phyloP scores from a whole-genome alignment of 2,797 vertebrate species.

The Schizothorax lantsangensis region DNA sequence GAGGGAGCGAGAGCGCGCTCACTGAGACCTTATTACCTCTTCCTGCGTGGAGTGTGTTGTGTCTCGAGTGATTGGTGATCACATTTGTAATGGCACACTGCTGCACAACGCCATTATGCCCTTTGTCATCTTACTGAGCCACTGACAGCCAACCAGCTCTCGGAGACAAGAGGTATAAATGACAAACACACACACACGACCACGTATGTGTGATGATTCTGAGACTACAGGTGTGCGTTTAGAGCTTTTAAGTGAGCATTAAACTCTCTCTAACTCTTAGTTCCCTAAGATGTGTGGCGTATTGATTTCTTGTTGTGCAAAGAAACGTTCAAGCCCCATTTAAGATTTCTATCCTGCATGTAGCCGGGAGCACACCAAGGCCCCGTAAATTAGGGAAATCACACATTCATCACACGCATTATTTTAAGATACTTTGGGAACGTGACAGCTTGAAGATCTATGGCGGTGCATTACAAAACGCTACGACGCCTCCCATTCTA shows the following conservation, averaged over 20 bases:
- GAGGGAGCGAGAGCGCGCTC: constrained; percentile 48
- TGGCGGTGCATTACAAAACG: constrained; percentile 74
- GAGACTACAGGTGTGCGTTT: constrained; percentile 67
- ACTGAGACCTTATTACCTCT: constrained; percentile 65
- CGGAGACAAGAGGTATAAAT: constrained; percentile 58
- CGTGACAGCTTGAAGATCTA: constrained; percentile 83
- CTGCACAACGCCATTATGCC: constrained; percentile 64
- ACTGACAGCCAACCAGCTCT: constrained; percentile 63
- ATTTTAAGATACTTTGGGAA: constrained; percentile 95
- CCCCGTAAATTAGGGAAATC: constrained; percentile 98
- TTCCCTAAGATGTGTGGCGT: constrained; percentile 88
- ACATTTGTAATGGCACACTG: constrained; percentile 68
- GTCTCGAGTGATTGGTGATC: constrained; percentile 68
- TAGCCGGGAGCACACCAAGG: constrained; percentile 90
- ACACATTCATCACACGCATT: constrained; percentile 97
- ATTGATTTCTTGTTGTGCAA: constrained; percentile 99
- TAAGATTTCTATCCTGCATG: constrained; percentile 97
- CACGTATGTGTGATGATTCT: constrained; percentile 39
- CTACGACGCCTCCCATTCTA: constrained; percentile 26
- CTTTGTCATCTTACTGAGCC: constrained; percentile 64
- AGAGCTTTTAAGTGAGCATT: constrained; percentile 80
- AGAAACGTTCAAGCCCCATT: constrained; percentile 98
- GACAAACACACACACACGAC: constrained; percentile 53
- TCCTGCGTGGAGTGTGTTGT: constrained; percentile 64
- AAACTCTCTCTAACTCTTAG: constrained; percentile 78